Evolutionary conservation across 2,113 vertebrate genomes (phyloP).

Genomic region (Bos taurus): ARS-UCD2.0 NC_037335.1:80350001-80350500

Average conservation of each 20-base stretch:
- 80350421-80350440: not conserved
- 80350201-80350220: not conserved
- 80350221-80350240: not conserved
- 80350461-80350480: not conserved
- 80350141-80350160: no score
- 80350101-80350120: no score
- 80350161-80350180: no score
- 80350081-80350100: no score
- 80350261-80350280: not conserved
- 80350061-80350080: no score
- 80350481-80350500: not conserved
- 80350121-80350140: no score
- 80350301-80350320: accelerated
- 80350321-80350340: accelerated
- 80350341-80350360: not conserved
- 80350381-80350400: not conserved
- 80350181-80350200: no score
- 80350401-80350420: not conserved
- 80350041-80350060: no score
- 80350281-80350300: not conserved
- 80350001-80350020: no score
- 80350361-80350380: not conserved
- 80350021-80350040: no score
- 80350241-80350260: not conserved
- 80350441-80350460: not conserved